Evolutionary conservation across 92 coral and sea anemone species (phyloP).

Genomic region (Blastomussa wellsi): DNA sequence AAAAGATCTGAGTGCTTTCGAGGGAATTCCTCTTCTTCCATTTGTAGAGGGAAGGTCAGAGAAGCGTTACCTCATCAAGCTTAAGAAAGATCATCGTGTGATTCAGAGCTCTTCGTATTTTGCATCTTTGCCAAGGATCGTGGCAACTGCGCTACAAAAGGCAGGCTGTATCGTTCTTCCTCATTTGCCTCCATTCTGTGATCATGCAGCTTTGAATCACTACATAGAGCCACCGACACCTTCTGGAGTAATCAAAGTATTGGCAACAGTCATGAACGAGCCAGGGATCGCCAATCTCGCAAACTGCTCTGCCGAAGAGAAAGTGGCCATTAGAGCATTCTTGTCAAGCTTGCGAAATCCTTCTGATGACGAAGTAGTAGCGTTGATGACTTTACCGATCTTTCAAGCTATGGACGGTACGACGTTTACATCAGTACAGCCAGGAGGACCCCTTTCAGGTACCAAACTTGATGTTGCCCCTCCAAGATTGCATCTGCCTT

Average conservation of each 20-base stretch:
- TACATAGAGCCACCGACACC: conserved; percentile 93
- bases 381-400: conserved; percentile 85
- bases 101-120: conserved; percentile 88
- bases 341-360: conserved; percentile 84
- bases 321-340: conserved; percentile 74
- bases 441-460: conserved; percentile 64
- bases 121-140: conserved; percentile 78
- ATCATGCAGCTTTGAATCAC: conserved; percentile 75
- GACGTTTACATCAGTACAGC: conserved; percentile 75
- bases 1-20: conserved; percentile 72
- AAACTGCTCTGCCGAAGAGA: conserved; percentile 67
- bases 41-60: conserved; percentile 56
- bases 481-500: conserved; percentile 78
- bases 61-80: conserved; percentile 62
- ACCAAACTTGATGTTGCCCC: conserved; percentile 82
- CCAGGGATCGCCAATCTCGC: conserved; percentile 47
- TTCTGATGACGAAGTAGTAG: conserved; percentile 81
- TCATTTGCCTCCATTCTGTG: conserved; percentile 84
- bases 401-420: conserved; percentile 84
- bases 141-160: conserved; percentile 68
- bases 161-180: conserved; percentile 86
- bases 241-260: conserved; percentile 82
- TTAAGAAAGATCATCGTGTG: conserved; percentile 66
- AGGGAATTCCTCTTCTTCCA: conserved; percentile 85
- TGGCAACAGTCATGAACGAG: conserved; percentile 61